These are phyloP conservation scores for Phortica variegata DNA, from an alignment of 1,140 invertebrate genomes.

Conservation along the genomic window DNA sequence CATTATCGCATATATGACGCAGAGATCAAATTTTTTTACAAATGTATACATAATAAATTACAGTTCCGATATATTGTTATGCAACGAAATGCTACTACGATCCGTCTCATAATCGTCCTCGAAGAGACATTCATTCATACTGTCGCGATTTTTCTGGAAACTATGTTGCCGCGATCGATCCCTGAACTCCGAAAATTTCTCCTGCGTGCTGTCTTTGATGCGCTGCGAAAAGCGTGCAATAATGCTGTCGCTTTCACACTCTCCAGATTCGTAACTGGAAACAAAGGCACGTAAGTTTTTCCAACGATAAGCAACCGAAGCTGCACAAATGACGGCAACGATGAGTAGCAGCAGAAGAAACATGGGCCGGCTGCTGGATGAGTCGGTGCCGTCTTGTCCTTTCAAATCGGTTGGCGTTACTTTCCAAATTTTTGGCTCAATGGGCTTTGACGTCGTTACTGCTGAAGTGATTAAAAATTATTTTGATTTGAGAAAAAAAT, in stretches of 20 bases:
- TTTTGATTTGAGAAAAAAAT: neutral
- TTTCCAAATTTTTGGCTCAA: slow-evolving; percentile 15
- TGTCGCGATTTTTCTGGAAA: neutral
- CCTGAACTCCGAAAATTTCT: slow-evolving; percentile 11
- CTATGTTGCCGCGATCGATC: neutral
- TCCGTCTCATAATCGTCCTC: slow-evolving; percentile 8
- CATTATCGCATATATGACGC: too few relatives aligned
- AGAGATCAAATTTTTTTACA: too few relatives aligned
- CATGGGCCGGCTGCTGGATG: slow-evolving; percentile 17
- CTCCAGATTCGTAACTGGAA: neutral
- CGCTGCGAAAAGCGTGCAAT: neutral
- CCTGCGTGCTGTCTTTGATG: neutral
- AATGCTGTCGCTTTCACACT: slow-evolving; percentile 25
- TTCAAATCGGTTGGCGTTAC: slow-evolving; percentile 17
- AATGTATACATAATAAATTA: too few relatives aligned
- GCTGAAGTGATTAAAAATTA: neutral
- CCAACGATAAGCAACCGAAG: slow-evolving; percentile 26
- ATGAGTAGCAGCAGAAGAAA: slow-evolving; percentile 16
- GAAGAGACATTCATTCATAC: neutral
- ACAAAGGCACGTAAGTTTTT: neutral
- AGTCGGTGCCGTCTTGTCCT: slow-evolving; percentile 1
- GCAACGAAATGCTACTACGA: too few relatives aligned
- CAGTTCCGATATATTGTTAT: too few relatives aligned
- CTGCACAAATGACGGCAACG: slow-evolving; percentile 8
- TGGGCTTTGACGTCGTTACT: neutral